Evolutionary conservation across 2,797 vertebrate genomes (phyloP).

Genomic region (Thripadectes ignobilis): DNA sequence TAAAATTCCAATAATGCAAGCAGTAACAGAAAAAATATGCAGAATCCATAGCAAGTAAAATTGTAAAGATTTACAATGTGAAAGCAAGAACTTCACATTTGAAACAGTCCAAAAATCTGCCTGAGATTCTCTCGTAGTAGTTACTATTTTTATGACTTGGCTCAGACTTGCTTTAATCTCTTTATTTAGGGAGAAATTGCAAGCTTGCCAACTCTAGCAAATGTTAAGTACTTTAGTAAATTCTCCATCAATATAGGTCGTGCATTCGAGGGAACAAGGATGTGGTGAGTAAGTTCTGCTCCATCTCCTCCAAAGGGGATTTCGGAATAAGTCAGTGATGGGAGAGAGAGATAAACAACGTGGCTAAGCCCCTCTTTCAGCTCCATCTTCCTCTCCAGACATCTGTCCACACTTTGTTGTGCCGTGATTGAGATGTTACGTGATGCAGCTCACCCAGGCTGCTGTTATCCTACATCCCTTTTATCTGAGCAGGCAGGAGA

Average conservation of each 20-base stretch:
- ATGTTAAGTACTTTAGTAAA: conserved; percentile 65
- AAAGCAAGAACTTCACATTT: conserved; percentile 36
- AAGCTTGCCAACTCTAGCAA: conserved; percentile 60
- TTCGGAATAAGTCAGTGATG: background rate
- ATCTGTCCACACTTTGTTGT: background rate
- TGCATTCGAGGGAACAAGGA: conserved; percentile 43
- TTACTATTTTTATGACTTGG: conserved; percentile 69
- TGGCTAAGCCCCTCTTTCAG: background rate
- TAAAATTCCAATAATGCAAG: background rate
- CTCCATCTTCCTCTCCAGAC: background rate
- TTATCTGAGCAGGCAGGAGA: background rate
- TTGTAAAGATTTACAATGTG: background rate
- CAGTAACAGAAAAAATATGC: background rate
- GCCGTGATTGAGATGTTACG: background rate
- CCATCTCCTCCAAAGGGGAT: background rate
- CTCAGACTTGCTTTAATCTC: conserved; percentile 54
- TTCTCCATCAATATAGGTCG: conserved; percentile 44
- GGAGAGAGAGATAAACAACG: background rate
- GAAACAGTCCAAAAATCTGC: conserved; percentile 29
- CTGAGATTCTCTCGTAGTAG: conserved; percentile 54
- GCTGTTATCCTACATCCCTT: background rate
- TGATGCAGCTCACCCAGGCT: background rate
- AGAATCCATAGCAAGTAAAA: background rate
- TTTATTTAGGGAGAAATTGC: conserved; percentile 61
- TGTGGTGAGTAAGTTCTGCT: background rate